Evolutionary conservation across 2,113 vertebrate species (phyloP), one percentile per base, ranked within the genome.

Genomic region (Pteropus alecto): DNA sequence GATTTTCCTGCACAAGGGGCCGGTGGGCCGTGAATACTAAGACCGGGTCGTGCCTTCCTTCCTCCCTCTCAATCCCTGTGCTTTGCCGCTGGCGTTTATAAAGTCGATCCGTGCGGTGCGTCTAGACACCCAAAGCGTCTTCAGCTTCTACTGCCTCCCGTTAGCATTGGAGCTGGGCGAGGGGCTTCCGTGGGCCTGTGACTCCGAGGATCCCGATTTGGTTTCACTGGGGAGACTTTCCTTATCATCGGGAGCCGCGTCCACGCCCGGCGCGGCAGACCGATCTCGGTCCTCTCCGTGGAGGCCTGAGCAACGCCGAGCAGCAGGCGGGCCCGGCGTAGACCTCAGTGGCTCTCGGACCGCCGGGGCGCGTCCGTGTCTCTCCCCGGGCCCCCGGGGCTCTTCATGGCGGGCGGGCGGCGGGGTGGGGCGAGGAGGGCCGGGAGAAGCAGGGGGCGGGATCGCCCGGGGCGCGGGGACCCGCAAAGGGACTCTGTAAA

Each of bases 1-100:
- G 7, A 2, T 0, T 19, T 0, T 9, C 78, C 35, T 6, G 38
- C 0, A 0, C 24, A 8, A 15, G 24, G 24, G 5, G 14, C 19
- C 15, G 38, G 8, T 8, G 70, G 15, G 28, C 26, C 51, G 43
- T 9, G 28, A 26, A 15, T 0, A 14, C 19, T 2, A 6, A 0
- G 24, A 5, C 30, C 15, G 10, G 46, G 22, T 2, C 22, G 2
- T 0, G 70, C 16, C 58, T 18, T 24, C 1, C 81, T 60, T 67
- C 38, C 21, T 26, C 15, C 30, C 15, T 51, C 48, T 51, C 48
- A 51, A 4, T 14, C 48, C 63, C 33, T 10, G 48, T 2, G 24
- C 9, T 26, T 51, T 14, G 48, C 58, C 43, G 15, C 61, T 30
- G 26, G 78, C 16, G 54, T 87, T 9, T 41, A 19, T 14, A 10